These are phyloP conservation scores for Eupelmus urozonus DNA, from an alignment of 2,888 invertebrate genomes.

Conservation along the genomic window DNA sequence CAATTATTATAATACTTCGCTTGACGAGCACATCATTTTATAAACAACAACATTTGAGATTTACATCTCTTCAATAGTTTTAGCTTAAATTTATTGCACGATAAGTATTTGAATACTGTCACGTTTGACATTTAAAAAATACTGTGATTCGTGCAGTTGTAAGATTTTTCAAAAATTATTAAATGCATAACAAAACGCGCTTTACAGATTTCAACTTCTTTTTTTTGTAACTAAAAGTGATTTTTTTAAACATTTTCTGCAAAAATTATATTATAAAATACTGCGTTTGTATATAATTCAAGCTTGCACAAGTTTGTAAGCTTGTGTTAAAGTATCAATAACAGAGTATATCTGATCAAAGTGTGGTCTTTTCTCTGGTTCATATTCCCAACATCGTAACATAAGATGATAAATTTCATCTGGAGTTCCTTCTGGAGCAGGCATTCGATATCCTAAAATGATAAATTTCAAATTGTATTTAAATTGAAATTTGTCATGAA, in stretches of 20 bases:
- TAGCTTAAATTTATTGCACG: slow-evolving; percentile 54
- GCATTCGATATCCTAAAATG: slow-evolving; percentile 93
- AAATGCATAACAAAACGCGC: slow-evolving; percentile 46
- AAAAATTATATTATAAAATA: slow-evolving; percentile 43
- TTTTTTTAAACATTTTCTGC: background rate
- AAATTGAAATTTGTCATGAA: slow-evolving; percentile 4
- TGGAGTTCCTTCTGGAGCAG: slow-evolving; percentile 91
- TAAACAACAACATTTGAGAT: slow-evolving; percentile 55
- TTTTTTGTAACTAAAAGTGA: background rate
- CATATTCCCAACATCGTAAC: slow-evolving; percentile 96
- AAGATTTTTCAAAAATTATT: slow-evolving; percentile 43
- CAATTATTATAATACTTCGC: slow-evolving; percentile 56
- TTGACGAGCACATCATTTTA: slow-evolving; percentile 46
- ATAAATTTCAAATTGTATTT: slow-evolving; percentile 21
- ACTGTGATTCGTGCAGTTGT: slow-evolving; percentile 44
- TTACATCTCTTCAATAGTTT: slow-evolving; percentile 46
- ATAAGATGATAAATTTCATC: slow-evolving; percentile 94
- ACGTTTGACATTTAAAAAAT: slow-evolving; percentile 48
- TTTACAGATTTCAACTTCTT: slow-evolving; percentile 12
- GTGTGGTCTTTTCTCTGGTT: slow-evolving; percentile 93
- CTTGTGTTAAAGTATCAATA: slow-evolving; percentile 83
- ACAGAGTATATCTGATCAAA: slow-evolving; percentile 92
- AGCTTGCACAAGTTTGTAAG: slow-evolving; percentile 61
- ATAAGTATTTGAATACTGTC: slow-evolving; percentile 55
- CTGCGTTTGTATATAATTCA: slow-evolving; percentile 32